Evolutionary conservation across 2,888 invertebrate genomes (phyloP), one percentile per base, ranked within the genome.

Genomic region (Spialia ferax): DNA sequence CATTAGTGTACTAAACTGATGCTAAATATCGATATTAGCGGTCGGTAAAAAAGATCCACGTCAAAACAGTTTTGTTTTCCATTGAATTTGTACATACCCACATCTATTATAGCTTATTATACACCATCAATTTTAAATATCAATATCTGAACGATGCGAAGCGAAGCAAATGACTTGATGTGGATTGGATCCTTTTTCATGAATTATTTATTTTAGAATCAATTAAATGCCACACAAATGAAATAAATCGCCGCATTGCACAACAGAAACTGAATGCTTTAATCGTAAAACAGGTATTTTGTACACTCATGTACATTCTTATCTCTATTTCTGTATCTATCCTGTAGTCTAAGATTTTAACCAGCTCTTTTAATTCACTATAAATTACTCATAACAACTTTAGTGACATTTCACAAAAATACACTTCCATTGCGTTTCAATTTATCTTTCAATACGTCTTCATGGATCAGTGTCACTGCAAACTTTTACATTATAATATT

Each of bases 251-350:
- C 77, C 82, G 83, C 80, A 80, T 78, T 82, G 89, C 89, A 90
- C 88, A 88, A 89, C 85, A 82, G 88, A 78, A 91, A 93, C 89
- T 79, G 75, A 87, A 93, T 93, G 93, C 93, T 93, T 93, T 93
- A 93, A 93, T 81, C 80, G 80, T 83, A 75, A 92, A 93, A 93
- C 93, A 93, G 93, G 93, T 93, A 93, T 93, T 92, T 91, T 93
- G 85, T 86, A 93, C 79, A 83, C 79, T 83, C 85, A 85, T 87
- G 83, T 87, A 89, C 81, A 85, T 84, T 83, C 73, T 76, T 74
- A 72, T 76, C 73, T 85, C 84, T 87, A 84, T 79, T 84, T 86
- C 85, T 83, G 82, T 73, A 73, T 71, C 75, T 72, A 79, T 80
- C 80, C 82, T 84, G 74, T 82, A 83, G 81, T 81, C 75, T 89